Conservation (phyloP, 1,140 invertebrate species). For the Drosophila equinoxialis region DNA sequence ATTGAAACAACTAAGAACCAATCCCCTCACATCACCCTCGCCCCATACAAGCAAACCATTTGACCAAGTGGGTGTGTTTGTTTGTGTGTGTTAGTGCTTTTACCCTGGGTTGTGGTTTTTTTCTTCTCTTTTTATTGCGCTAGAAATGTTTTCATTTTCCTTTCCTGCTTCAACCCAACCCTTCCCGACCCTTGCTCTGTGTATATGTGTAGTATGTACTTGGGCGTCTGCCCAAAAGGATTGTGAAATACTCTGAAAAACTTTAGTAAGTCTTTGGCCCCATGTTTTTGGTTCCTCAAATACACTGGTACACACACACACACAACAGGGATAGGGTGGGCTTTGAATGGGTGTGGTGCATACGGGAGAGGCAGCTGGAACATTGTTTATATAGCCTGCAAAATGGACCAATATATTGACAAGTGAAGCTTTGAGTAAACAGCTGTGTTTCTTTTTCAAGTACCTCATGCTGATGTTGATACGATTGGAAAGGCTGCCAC, state of each 20-base stretch:
- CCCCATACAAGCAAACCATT: slow-evolving; percentile 26
- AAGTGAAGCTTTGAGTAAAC: slow-evolving; percentile 51
- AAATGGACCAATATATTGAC: slow-evolving; percentile 57
- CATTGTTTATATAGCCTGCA: slow-evolving; percentile 54
- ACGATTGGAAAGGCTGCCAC: not conserved
- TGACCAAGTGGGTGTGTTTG: slow-evolving; percentile 48
- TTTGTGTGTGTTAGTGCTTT: not conserved
- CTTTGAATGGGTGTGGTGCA: slow-evolving; percentile 29
- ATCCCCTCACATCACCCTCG: not conserved
- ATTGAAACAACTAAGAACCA: slow-evolving; percentile 12
- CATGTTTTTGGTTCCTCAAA: slow-evolving; percentile 66
- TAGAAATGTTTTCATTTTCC: slow-evolving; percentile 48
- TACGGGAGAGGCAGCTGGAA: slow-evolving; percentile 31
- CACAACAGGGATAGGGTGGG: not conserved
- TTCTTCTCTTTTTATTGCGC: slow-evolving; percentile 34
- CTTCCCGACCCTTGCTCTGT: not conserved
- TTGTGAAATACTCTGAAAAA: slow-evolving; percentile 66
- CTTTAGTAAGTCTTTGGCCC: slow-evolving; percentile 67
- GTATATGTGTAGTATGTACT: slow-evolving; percentile 14
- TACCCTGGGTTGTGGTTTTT: slow-evolving; percentile 53
- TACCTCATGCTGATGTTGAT: slow-evolving; percentile 2
- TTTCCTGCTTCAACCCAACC: not conserved
- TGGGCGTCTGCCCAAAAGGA: slow-evolving; percentile 58
- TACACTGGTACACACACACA: slow-evolving; percentile 36
- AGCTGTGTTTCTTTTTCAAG: slow-evolving; percentile 44